phyloP scores from a whole-genome alignment of 2,888 invertebrate genomes.

The Girardia tigrina region DNA sequence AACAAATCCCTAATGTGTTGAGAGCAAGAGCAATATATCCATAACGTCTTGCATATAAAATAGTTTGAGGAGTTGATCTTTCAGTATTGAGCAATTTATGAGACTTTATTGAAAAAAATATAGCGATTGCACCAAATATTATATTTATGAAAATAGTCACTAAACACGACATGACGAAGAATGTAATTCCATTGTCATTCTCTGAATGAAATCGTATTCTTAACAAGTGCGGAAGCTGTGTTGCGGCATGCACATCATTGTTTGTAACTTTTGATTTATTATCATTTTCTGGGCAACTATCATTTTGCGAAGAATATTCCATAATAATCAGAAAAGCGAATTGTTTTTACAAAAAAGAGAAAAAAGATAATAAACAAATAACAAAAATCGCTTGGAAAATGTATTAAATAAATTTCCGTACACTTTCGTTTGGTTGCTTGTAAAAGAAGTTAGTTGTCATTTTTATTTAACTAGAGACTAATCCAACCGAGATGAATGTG shows the following conservation, averaged over 20 bases:
- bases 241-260: neutral
- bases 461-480: neutral
- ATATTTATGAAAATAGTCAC: neutral
- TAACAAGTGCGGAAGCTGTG: slow-evolving; percentile 1
- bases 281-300: neutral
- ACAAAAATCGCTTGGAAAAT: neutral
- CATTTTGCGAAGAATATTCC: neutral
- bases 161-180: slow-evolving; percentile 5
- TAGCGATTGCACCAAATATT: neutral
- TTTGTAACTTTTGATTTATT: neutral
- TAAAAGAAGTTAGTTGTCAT: neutral
- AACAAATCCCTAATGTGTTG: neutral
- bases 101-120: slow-evolving; percentile 1
- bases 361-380: neutral
- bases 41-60: neutral
- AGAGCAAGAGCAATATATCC: neutral
- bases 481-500: slow-evolving; percentile 16
- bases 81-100: slow-evolving; percentile 7
- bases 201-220: slow-evolving; percentile 5
- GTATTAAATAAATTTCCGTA: neutral
- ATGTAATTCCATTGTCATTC: neutral
- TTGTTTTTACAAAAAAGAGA: neutral
- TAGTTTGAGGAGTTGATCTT: neutral
- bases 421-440: neutral
- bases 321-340: too few species aligned